Evolutionary conservation across 2,113 vertebrate genomes (phyloP).

Genomic region (Otocyon megalotis): DNA sequence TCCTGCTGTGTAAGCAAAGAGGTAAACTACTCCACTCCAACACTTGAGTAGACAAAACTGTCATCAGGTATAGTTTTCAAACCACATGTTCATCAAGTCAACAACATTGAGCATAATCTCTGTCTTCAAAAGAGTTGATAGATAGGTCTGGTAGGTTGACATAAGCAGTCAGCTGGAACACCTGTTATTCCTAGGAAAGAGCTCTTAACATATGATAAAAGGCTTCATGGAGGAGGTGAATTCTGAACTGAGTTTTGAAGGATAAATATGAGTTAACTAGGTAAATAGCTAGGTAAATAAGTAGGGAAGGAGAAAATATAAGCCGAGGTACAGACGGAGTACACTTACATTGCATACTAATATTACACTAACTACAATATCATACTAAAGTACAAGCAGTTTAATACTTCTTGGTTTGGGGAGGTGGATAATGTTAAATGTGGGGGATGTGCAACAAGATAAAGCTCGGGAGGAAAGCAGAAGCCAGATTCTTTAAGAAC

Average conservation of each 20-base stretch:
- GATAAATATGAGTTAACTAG: neutral
- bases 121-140: neutral
- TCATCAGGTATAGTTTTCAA: neutral
- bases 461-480: neutral
- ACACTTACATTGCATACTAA: neutral
- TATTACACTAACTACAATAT: neutral
- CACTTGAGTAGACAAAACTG: neutral
- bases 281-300: neutral
- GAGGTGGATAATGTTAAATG: neutral
- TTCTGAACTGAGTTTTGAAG: neutral
- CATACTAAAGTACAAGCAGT: neutral
- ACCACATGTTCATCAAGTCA: neutral
- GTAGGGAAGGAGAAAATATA: neutral
- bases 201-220: neutral
- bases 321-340: neutral
- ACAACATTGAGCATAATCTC: neutral
- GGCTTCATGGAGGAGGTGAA: neutral
- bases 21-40: neutral
- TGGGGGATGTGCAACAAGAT: neutral
- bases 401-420: neutral
- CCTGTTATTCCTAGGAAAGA: neutral
- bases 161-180: neutral
- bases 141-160: neutral
- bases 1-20: neutral
- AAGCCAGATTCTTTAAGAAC: neutral